These are phyloP conservation scores for Acanthiza pusilla DNA, from an alignment of 2,797 vertebrate genomes.

Conservation along the genomic window DNA sequence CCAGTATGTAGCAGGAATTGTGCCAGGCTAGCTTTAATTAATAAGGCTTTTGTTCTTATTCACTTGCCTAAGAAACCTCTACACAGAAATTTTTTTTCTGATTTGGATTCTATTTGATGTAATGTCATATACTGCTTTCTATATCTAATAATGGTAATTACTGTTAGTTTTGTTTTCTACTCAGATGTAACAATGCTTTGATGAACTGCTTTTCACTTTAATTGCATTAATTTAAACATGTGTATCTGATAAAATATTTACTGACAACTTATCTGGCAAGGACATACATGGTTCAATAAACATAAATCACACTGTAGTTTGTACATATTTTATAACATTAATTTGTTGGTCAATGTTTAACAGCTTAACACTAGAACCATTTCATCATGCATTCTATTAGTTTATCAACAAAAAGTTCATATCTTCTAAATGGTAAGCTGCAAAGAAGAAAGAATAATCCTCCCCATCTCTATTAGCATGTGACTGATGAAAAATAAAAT, in stretches of 20 bases:
- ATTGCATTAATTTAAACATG: conserved; percentile 35
- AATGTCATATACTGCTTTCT: not conserved
- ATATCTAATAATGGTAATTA: conserved; percentile 41
- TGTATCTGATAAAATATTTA: conserved; percentile 53
- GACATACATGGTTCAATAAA: conserved; percentile 1
- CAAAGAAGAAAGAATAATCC: not conserved
- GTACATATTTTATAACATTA: conserved; percentile 55
- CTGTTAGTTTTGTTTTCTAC: conserved; percentile 25
- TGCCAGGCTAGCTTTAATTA: not conserved
- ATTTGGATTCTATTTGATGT: not conserved
- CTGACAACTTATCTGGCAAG: conserved; percentile 37
- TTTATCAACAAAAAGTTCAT: conserved; percentile 40
- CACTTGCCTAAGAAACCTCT: not conserved
- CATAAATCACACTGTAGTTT: not conserved
- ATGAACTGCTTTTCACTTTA: conserved; percentile 55
- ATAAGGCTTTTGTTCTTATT: not conserved
- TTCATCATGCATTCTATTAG: conserved; percentile 2
- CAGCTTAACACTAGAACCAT: not conserved
- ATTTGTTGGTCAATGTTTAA: conserved; percentile 59
- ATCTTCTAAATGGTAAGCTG: conserved; percentile 3
- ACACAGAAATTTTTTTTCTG: not conserved
- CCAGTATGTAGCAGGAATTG: not conserved
- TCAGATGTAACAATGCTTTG: conserved; percentile 49
- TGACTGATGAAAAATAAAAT: conserved; percentile 5
- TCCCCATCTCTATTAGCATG: not conserved